Base-by-base conservation (phyloP, 1,140 invertebrate genomes). In the Plectrocnemia conspersa region DNA sequence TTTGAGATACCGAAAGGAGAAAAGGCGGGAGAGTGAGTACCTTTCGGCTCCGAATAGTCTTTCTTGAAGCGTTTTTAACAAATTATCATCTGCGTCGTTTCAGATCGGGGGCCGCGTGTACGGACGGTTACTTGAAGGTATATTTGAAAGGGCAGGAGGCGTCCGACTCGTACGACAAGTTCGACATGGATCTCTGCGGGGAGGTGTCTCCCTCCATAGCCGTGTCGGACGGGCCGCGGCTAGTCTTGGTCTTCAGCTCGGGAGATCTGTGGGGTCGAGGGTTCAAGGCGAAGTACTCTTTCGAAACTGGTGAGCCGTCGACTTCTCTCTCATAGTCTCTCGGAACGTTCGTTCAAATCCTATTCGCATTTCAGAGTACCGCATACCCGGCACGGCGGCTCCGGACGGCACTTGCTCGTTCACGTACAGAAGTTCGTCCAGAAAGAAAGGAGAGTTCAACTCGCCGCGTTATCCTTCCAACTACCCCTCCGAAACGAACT, bases 391-490 rank as follows among this genome's bases (percentile, higher is more conserved):
- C 24, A 96, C 92, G 0, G 88, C 91, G 11, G 87, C 90, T 10
- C 91, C 91, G 0, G 86, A 90, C 65, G 90, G 91, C 54, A 85
- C 80, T 55, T 98, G 95, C 70, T 83, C 83, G 36, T 98, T 97
- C 71, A 88, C 88, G 0, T 98, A 97, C 74, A 80, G 83, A 49
- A 95, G 91, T 70, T 83, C 82, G 54, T 87, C 84, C 33, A 80
- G 83, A 61, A 93, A 93, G 68, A 80, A 81, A 42, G 94, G 94
- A 13, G 88, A 91, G 62, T 92, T 97, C 68, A 97, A 97, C 72
- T 96, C 93, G 13, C 95, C 95, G 9, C 82, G 93, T 33, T 92
- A 96, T 80, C 94, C 94, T 63, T 87, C 88, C 65, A 94, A 93
- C 75, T 97, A 97, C 79, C 93, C 93, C 41, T 91, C 89, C 63